phyloP scores from a whole-genome alignment of 1,140 invertebrate genomes.

The Ooceraea biroi region DNA sequence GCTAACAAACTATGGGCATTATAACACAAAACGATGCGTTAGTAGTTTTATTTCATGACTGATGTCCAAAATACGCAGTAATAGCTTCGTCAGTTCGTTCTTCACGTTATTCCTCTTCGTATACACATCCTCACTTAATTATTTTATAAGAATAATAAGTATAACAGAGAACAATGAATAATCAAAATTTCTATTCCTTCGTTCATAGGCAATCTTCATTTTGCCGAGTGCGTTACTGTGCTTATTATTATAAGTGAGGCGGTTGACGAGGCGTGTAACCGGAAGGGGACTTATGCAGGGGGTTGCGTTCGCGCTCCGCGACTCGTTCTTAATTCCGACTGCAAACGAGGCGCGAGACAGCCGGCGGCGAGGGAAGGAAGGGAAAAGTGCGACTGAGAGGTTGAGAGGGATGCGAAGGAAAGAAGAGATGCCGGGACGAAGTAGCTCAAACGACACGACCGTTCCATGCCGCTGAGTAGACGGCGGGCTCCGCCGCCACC shows the following conservation, averaged over 20 bases:
- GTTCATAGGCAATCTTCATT: too few relatives aligned
- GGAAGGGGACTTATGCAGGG: slow-evolving; percentile 11
- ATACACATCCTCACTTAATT: slow-evolving; percentile 2
- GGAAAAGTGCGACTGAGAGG: background rate
- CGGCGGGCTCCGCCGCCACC: background rate
- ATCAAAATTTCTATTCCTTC: too few relatives aligned
- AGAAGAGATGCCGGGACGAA: slow-evolving; percentile 17
- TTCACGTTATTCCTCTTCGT: background rate
- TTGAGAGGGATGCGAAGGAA: background rate
- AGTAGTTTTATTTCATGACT: background rate
- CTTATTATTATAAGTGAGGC: slow-evolving; percentile 21
- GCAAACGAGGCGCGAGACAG: slow-evolving; percentile 39
- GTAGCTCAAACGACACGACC: slow-evolving; percentile 49
- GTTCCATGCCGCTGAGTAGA: background rate
- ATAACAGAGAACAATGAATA: too few relatives aligned
- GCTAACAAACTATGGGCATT: background rate
- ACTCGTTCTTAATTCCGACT: slow-evolving; percentile 56
- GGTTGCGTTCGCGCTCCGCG: background rate
- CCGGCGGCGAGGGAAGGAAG: slow-evolving; percentile 1
- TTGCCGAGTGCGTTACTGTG: slow-evolving; percentile 3
- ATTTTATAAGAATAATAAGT: background rate
- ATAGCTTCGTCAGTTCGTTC: too few relatives aligned
- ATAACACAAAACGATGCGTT: background rate
- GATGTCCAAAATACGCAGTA: background rate
- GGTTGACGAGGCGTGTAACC: slow-evolving; percentile 35